Evolutionary conservation across 2,113 vertebrate species (phyloP).

Genomic region (Chrysemys picta): DNA sequence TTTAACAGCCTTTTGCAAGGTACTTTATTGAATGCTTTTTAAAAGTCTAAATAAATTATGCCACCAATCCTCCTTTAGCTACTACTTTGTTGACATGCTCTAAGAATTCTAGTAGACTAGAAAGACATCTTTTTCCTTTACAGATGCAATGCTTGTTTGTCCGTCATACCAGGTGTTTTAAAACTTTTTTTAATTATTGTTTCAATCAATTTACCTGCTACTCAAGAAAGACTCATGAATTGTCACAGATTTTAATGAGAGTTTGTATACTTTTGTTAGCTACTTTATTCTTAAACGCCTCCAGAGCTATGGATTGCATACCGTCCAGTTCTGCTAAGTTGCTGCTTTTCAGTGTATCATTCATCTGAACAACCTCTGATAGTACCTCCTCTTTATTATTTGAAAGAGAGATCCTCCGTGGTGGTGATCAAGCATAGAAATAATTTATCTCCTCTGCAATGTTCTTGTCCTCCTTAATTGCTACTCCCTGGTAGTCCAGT

Average conservation of each 20-base stretch:
- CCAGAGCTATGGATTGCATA: not conserved
- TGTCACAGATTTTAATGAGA: not conserved
- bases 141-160: not conserved
- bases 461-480: not conserved
- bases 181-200: not conserved
- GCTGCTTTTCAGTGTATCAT: not conserved
- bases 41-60: not conserved
- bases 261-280: not conserved
- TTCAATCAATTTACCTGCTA: not conserved
- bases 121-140: accelerated
- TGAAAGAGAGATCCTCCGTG: not conserved
- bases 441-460: not conserved
- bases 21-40: not conserved
- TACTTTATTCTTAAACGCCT: not conserved
- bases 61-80: not conserved
- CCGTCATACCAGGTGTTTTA: not conserved
- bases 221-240: not conserved
- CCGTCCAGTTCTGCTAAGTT: not conserved
- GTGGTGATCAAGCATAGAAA: not conserved
- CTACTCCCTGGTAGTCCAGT: not conserved
- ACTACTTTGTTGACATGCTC: not conserved
- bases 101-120: not conserved
- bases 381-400: not conserved
- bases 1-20: not conserved
- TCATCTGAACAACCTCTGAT: conserved; percentile 1